Percentiles rank a stretch among this genome's conserved stretches.
phyloP scores from a whole-genome alignment of 1,140 invertebrate genomes.

The Calycopis cecrops region DNA sequence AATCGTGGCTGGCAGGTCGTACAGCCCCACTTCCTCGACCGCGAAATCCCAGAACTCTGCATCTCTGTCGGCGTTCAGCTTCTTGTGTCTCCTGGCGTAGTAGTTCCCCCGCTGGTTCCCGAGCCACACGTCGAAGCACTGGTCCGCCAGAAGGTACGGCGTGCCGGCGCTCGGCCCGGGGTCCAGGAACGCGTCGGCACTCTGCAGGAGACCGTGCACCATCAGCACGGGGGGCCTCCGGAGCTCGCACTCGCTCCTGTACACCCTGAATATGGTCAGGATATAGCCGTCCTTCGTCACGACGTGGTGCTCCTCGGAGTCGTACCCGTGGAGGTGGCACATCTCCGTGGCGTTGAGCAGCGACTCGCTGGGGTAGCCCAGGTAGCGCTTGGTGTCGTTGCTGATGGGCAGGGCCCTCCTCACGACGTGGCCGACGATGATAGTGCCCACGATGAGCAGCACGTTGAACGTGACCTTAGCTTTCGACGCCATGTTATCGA shows the following conservation, averaged over 20 bases:
- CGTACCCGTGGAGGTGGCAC: conserved; percentile 34
- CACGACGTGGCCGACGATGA: conserved; percentile 26
- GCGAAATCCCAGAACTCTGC: conserved; percentile 71
- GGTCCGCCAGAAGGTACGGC: conserved; percentile 80
- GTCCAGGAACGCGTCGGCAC: conserved; percentile 81
- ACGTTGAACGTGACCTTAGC: conserved; percentile 29
- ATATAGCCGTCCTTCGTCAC: conserved; percentile 71
- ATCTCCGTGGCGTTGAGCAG: conserved; percentile 42
- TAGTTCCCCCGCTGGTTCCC: conserved; percentile 81
- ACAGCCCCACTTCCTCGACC: conserved; percentile 82
- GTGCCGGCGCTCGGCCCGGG: conserved; percentile 78
- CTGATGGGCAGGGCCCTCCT: conserved; percentile 19
- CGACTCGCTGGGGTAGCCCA: conserved; percentile 28
- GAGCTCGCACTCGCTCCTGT: not conserved
- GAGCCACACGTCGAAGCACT: conserved; percentile 86
- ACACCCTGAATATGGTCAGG: not conserved
- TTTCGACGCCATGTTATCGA: conserved; percentile 41
- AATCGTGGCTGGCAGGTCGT: conserved; percentile 84
- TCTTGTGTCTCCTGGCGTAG: conserved; percentile 77
- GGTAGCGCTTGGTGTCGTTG: conserved; percentile 26
- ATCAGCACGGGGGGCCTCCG: conserved; percentile 41
- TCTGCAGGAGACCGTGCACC: conserved; percentile 80
- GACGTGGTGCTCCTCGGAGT: conserved; percentile 39
- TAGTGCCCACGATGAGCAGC: conserved; percentile 23
- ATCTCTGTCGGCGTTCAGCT: conserved; percentile 72